phyloP scores from a whole-genome alignment of 2,888 invertebrate genomes.

The Eueremaeus valkanovi region DNA sequence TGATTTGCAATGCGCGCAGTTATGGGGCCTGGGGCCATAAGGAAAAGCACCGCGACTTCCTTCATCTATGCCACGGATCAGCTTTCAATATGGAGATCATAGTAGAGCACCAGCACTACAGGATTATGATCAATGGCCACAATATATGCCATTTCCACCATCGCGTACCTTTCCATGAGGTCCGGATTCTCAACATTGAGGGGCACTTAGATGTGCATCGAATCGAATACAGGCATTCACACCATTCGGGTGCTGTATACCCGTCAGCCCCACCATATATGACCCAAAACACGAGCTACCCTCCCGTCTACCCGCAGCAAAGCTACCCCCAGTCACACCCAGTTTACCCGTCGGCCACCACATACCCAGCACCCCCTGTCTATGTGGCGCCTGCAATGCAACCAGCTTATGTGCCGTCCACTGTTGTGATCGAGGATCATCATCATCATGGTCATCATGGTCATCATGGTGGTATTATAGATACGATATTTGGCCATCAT shows the following conservation, averaged over 20 bases:
- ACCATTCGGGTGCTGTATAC: not conserved
- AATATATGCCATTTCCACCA: not conserved
- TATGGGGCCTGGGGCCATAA: constrained; percentile 13
- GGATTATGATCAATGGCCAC: not conserved
- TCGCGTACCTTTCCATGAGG: constrained; percentile 3
- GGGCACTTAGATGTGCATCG: not conserved
- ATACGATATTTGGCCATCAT: not conserved
- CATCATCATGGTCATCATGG: not conserved
- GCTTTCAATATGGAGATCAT: not conserved
- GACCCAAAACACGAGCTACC: no score
- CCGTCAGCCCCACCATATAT: not conserved
- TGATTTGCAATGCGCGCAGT: not conserved
- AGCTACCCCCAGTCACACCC: not conserved
- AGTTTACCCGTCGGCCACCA: not conserved
- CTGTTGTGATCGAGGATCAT: not conserved
- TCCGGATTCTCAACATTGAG: constrained; percentile 27
- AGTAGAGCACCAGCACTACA: constrained; percentile 14
- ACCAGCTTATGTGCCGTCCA: not conserved
- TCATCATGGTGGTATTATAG: not conserved
- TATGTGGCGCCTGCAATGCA: not conserved
- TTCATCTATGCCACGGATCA: not conserved
- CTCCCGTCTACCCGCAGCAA: not conserved
- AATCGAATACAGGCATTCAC: constrained; percentile 7
- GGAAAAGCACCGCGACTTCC: not conserved
- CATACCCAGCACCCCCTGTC: not conserved